Conservation (phyloP, 2,888 invertebrate genomes). For the Drosophila neotestacea region DNA sequence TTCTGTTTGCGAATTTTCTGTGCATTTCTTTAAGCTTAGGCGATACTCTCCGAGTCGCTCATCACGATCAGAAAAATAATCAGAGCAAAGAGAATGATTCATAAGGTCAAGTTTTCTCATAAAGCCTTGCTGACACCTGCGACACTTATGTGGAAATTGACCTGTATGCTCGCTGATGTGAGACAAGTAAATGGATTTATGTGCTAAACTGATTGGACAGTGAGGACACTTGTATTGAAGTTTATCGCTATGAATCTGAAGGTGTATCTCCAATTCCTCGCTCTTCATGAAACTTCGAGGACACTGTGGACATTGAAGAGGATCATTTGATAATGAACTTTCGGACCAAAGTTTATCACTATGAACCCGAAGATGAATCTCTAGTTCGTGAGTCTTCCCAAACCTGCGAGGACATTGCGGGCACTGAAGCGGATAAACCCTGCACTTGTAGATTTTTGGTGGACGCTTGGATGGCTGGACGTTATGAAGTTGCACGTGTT, state of each 20-base stretch:
- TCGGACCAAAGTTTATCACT: constrained; percentile 20
- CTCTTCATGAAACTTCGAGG: constrained; percentile 19
- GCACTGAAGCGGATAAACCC: constrained; percentile 12
- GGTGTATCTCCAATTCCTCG: constrained; percentile 32
- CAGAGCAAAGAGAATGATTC: background rate
- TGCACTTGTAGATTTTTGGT: too few species aligned
- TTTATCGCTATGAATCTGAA: constrained; percentile 36
- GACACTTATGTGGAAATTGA: constrained; percentile 15
- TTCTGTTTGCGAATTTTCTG: background rate
- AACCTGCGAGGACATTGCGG: constrained; percentile 33
- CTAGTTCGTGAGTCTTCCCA: constrained; percentile 10
- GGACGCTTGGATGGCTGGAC: background rate
- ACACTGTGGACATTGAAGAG: constrained; percentile 30
- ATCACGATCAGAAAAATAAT: background rate
- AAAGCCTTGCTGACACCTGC: constrained; percentile 6
- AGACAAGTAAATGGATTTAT: constrained; percentile 26
- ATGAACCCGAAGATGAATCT: constrained; percentile 40
- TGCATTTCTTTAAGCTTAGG: background rate
- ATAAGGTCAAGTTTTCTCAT: constrained; percentile 1
- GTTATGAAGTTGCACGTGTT: background rate
- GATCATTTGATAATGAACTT: constrained; percentile 2
- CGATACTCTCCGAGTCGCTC: background rate
- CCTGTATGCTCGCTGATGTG: constrained; percentile 34
- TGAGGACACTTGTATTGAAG: constrained; percentile 35
- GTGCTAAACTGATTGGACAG: constrained; percentile 38